These are phyloP conservation scores for Mellivora capensis DNA, from an alignment of 2,113 vertebrate genomes.

Conservation along the genomic window DNA sequence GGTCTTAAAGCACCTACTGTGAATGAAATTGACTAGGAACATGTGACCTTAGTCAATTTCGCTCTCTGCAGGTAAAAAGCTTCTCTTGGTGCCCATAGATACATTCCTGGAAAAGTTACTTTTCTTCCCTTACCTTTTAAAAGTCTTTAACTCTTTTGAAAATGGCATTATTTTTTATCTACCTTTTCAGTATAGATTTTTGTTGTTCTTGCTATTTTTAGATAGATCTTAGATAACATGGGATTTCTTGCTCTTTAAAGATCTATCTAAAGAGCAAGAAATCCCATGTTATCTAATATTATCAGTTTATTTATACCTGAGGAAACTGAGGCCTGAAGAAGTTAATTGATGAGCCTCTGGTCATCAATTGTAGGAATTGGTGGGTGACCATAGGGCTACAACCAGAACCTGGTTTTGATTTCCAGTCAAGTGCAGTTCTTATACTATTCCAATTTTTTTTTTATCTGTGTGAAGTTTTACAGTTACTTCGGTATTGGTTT, in stretches of 20 bases:
- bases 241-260: too few species aligned
- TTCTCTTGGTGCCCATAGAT: slow-evolving; percentile 53
- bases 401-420: not conserved
- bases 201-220: not conserved
- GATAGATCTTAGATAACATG: not conserved
- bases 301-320: slow-evolving; percentile 33
- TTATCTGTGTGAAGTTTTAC: not conserved
- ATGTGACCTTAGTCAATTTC: slow-evolving; percentile 69
- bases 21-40: slow-evolving; percentile 74
- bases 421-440: not conserved
- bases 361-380: not conserved
- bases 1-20: slow-evolving; percentile 69
- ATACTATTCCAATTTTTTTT: not conserved
- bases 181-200: not conserved
- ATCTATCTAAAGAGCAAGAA: slow-evolving; percentile 16
- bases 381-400: not conserved
- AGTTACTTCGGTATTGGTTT: slow-evolving; percentile 14
- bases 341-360: not conserved
- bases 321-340: not conserved
- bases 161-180: not conserved
- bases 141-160: slow-evolving; percentile 59
- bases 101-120: not conserved
- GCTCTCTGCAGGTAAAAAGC: slow-evolving; percentile 48
- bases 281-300: not conserved
- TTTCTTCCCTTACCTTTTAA: slow-evolving; percentile 40